Evolutionary conservation across 2,797 vertebrate species (phyloP), one percentile per base, ranked within the genome.

Genomic region (Myotis planiceps): DNA sequence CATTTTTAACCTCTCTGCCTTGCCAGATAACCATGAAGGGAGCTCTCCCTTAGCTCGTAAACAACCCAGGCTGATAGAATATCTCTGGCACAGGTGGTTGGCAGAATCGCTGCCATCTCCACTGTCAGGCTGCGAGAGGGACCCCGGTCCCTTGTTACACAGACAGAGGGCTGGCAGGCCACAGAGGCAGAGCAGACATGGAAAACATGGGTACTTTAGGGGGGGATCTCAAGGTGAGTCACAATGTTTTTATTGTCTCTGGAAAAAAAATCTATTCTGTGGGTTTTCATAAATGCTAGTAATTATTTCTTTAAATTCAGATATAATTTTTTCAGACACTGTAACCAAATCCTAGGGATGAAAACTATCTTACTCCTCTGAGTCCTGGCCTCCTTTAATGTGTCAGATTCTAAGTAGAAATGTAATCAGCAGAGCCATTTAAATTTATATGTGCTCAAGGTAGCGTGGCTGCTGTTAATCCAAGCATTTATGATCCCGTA

Each of bases 391-490:
- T 92, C 42, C 58, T 91, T 91, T 86, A 89, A 63, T 76, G 4
- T 84, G 60, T 63, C 81, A 84, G 72, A 19, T 82, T 93, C 66
- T 88, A 83, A 95, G 93, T 91, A 39, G 69, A 96, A 95, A 72
- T 88, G 69, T 91, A 83, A 92, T 96, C 90, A 92, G 69, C 74
- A 94, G 68, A 85, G 37, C 47, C 82, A 78, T 95, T 95, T 95
- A 87, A 92, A 92, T 96, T 42, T 88, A 39, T 88, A 51, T 66
- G 75, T 88, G 45, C 58, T 90, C 65, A 94, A 60, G 78, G 34
- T 80, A 72, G 53, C 51, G 55, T 90, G 53, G 72, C 69, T 80
- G 78, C 72, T 94, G 88, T 83, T 88, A 95, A 97, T 80, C 74
- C 29, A 83, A 71, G 85, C 8, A 0, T 97, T 95, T 87, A 86